Base-by-base conservation (phyloP, 2,113 vertebrate species). In the Aegotheles bennettii region DNA sequence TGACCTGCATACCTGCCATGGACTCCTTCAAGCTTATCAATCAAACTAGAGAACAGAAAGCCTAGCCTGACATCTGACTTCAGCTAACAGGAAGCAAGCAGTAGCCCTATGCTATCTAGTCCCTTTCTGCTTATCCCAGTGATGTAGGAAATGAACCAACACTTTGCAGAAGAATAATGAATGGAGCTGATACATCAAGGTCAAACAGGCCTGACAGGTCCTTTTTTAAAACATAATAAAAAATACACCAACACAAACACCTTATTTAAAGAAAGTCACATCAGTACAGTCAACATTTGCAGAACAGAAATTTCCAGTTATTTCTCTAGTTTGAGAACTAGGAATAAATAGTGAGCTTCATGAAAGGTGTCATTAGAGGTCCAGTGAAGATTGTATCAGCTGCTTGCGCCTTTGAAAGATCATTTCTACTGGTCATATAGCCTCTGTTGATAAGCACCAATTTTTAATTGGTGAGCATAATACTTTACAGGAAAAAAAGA, bases 1-100 rank as follows among this genome's bases (percentile, higher is more conserved):
- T 98, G 97, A 98, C 98, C 97, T 97, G 98, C 97, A 98, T 95
- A 98, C 97, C 97, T 98, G 97, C 97, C 91, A 97, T 91, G 94
- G 95, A 78, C 90, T 95, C 96, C 97, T 96, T 98, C 95, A 94
- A 95, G 95, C 96, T 96, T 97, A 97, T 96, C 97, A 96, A 74
- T 96, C 96, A 97, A 96, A 91, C 82, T 20, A 43, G 78, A 87
- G 71, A 77, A 93, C 78, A 95, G 81, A 90, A 91, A 92, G 65
- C 65, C 90, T 40, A 23, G 50, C 50, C 90, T 95, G 82, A 93
- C 94, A 97, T 96, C 93, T 95, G 93, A 94, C 87, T 93, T 97
- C 48, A 97, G 96, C 98, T 97, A 97, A 97, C 96, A 98, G 98
- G 98, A 98, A 98, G 96, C 91, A 2, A 97, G 96, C 91, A 94